Evolutionary conservation across 2,113 vertebrate species (phyloP), one percentile per base, ranked within the genome.

Genomic region (Hypanus sabinus): DNA sequence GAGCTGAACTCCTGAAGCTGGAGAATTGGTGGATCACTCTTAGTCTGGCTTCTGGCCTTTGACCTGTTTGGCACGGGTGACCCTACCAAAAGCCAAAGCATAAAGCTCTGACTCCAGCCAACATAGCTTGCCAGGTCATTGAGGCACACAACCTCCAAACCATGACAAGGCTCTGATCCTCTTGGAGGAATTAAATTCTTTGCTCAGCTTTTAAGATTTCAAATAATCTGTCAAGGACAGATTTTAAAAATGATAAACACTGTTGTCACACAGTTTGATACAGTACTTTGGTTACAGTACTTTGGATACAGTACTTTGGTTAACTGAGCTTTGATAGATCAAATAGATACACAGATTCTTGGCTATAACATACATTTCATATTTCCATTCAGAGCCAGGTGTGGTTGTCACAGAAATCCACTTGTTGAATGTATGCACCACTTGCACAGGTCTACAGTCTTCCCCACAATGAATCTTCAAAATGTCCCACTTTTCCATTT

Each of bases 401-500:
- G 20, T 46, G 8, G 18, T 70, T 46, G n/a, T 14, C 46, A 27
- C 0, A 93, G 65, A 70, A 73, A 30, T 30, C 36, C 0, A 36
- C 71, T 12, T 24, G 18, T 18, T 8, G 33, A 73, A 46, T 93
- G 92, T 8, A 60, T 60, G 16, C 83, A 87, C 60, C 18, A 36
- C 92, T 18, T 75, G 70, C 55, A 20, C 38, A 75, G 55, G 10
- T 93, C 27, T 30, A 60, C 22, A 24, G 70, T 33, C 33, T 30
- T 30, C 27, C n/a, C 38, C 16, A 38, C 36, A 65, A 36, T 73
- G 70, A 27, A 8, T 93, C 68, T 46, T 70, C 36, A 73, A 75
- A 93, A 24, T 93, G 38, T 24, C 22, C 11, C 46, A 22, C 36
- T 93, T 73, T 36, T 94, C 90, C 94, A 93, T 92, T 94, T 94